phyloP scores from a whole-genome alignment of 1,140 invertebrate genomes.

The Protaetia brevitarsis region DNA sequence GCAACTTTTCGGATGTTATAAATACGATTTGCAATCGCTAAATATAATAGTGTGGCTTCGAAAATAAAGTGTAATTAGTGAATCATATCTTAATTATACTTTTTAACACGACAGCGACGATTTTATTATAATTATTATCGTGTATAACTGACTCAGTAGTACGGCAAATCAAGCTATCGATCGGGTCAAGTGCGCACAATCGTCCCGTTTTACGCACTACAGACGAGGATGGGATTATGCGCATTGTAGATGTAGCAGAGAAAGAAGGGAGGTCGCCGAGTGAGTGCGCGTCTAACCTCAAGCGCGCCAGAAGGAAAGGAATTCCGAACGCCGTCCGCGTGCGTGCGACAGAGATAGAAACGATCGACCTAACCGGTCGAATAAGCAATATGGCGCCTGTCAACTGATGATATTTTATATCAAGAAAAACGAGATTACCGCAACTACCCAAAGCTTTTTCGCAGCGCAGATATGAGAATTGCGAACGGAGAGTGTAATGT shows the following conservation, averaged over 20 bases:
- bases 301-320: neutral
- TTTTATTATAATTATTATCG: neutral
- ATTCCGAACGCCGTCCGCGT: neutral
- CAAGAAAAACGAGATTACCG: neutral
- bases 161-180: constrained; percentile 8
- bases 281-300: constrained; percentile 9
- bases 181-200: constrained; percentile 17
- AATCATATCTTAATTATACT: no score
- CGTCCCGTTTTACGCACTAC: neutral
- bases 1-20: no score
- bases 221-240: neutral
- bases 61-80: no score
- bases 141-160: neutral
- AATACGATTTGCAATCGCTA: no score
- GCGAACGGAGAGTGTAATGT: neutral
- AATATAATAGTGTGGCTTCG: no score
- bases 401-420: constrained; percentile 13
- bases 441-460: no score
- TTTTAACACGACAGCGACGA: no score
- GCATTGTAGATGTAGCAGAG: neutral
- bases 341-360: neutral
- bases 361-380: neutral
- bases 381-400: constrained; percentile 18
- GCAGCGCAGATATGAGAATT: neutral
- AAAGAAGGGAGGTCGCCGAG: neutral